A percentile compares a stretch with the other conserved stretches of the same genome.
These are phyloP conservation scores for Amphipyra berbera DNA, from an alignment of 2,888 invertebrate species.

Conservation along the genomic window DNA sequence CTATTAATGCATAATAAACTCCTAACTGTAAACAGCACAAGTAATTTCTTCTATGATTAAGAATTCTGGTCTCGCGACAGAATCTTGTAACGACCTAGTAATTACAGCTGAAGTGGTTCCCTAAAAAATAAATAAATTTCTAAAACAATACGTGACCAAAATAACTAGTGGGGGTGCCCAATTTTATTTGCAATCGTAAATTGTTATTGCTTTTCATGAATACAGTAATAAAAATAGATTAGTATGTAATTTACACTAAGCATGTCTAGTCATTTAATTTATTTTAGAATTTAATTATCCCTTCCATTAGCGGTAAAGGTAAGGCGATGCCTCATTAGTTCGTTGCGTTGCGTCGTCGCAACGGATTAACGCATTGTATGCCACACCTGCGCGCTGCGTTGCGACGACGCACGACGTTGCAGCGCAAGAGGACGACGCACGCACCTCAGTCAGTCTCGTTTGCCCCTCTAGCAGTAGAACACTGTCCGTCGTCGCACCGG, in stretches of 20 bases:
- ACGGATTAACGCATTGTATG: too few relatives aligned
- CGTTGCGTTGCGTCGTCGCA: too few relatives aligned
- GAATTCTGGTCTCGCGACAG: constrained; percentile 62
- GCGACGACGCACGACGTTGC: too few relatives aligned
- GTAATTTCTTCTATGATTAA: constrained; percentile 37
- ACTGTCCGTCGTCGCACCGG: too few relatives aligned
- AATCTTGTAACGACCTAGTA: constrained; percentile 71
- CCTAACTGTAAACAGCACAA: constrained; percentile 25
- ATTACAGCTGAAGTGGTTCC: constrained; percentile 62
- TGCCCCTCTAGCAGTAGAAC: too few relatives aligned
- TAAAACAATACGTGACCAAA: constrained; percentile 66
- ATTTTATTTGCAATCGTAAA: constrained; percentile 56
- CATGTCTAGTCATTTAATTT: too few relatives aligned
- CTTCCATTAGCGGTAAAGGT: too few relatives aligned
- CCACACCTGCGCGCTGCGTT: too few relatives aligned
- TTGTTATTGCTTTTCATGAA: constrained; percentile 52
- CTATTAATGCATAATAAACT: constrained; percentile 29
- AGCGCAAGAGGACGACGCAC: too few relatives aligned
- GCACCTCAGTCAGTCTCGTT: too few relatives aligned
- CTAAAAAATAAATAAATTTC: constrained; percentile 71
- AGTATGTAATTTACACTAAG: constrained; percentile 1
- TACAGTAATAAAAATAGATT: constrained; percentile 40
- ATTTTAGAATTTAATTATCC: too few relatives aligned
- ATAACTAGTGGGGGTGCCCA: constrained; percentile 39
- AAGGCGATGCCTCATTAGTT: too few relatives aligned